These are phyloP conservation scores for Phrynocephalus guinanensis DNA, from an alignment of 2,797 vertebrate genomes.

Conservation along the genomic window DNA sequence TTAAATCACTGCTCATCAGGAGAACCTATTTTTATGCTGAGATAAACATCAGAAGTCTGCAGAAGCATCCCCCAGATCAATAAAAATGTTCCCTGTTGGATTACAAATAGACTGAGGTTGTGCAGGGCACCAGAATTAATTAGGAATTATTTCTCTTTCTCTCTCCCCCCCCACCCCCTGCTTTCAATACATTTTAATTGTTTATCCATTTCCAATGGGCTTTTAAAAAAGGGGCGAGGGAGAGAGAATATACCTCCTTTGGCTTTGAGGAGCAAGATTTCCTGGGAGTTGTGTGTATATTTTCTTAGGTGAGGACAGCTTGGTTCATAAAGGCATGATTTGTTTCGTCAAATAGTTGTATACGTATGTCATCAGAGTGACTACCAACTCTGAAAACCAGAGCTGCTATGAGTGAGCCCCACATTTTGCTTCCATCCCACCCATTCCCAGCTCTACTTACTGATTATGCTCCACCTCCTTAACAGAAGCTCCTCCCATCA, in stretches of 20 bases:
- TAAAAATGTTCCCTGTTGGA: constrained; percentile 93
- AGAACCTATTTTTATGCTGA: constrained; percentile 93
- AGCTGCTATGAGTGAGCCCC: too few species aligned
- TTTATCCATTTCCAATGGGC: constrained; percentile 80
- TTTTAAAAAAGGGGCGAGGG: constrained; percentile 30
- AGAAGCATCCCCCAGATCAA: constrained; percentile 90
- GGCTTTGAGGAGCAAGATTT: constrained; percentile 47
- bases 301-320: background rate
- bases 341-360: background rate
- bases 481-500: background rate
- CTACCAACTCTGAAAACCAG: background rate
- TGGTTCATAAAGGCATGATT: background rate
- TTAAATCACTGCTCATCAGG: constrained; percentile 94
- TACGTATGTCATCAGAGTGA: background rate
- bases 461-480: background rate
- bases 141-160: constrained; percentile 86
- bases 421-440: background rate
- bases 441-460: background rate
- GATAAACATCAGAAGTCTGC: constrained; percentile 89
- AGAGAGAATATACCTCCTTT: constrained; percentile 39
- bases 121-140: constrained; percentile 91
- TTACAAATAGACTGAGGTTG: constrained; percentile 90
- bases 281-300: constrained; percentile 38
- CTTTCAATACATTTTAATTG: constrained; percentile 84
- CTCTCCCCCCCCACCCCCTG: constrained; percentile 73